Evolutionary conservation across 30 jellyfish, hydroid and myxozoan species (phyloP), one percentile per base, ranked within the genome.

Genomic region (Turritopsis dohrnii): DNA sequence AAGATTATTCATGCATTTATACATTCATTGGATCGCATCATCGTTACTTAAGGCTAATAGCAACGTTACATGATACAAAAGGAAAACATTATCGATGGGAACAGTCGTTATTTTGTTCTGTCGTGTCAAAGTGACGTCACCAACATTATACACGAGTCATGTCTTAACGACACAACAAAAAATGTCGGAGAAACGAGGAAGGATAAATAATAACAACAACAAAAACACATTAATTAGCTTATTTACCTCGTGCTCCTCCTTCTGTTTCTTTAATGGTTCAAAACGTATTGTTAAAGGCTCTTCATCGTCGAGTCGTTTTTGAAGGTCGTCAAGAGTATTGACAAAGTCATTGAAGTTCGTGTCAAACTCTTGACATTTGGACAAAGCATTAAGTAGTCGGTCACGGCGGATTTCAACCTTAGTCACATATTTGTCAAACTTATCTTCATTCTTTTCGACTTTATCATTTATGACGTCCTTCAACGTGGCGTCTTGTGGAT

Each of bases 241-340:
- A 41, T 69, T 0, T 72, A 94, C 99, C 97, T 94, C 97, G 84
- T 94, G 88, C 74, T 94, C 95, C 24, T 85, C 93, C 65, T 84
- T 76, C 66, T 76, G 81, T 41, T 74, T 75, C 65, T 79, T 85
- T 84, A 94, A 86, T 71, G 81, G 95, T 25, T 89, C 97, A 28
- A 66, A 86, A 75, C 83, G 80, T 19, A 90, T 94, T 54, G 84
- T 89, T 86, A 94, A 79, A 17, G 96, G 97, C 79, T 81, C 82
- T 76, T 29, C 89, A 28, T 85, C 87, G 26, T 84, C 86, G 65
- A 89, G 79, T 69, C 96, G 80, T 85, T 87, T 83, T 20, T 88
- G 88, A 83, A 94, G 72, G 65, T 54, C 97, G 24, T 84, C 95
- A 27, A 94, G 26, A 27, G 95, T 77, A 0, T 80, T 86, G 28